Percentiles rank a stretch among this genome's conserved stretches.
Evolutionary conservation across 2,888 invertebrate genomes (phyloP).

Genomic region (Tenthredo scrophulariae): DNA sequence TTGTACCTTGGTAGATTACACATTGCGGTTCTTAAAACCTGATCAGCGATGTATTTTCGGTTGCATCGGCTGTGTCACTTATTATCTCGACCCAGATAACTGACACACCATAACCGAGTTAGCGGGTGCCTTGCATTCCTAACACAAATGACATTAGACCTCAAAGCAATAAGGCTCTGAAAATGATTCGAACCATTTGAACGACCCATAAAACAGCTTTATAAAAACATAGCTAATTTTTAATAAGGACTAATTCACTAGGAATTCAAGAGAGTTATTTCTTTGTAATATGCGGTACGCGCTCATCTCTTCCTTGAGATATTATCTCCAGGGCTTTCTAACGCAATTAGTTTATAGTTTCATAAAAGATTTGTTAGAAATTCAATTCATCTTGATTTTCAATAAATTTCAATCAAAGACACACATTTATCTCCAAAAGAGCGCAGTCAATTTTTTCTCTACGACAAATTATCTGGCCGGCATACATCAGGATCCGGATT

Average conservation of each 20-base stretch:
- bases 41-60: constrained; percentile 30
- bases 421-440: not conserved
- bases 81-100: constrained; percentile 52
- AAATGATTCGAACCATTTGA: constrained; percentile 18
- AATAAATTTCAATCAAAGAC: not conserved
- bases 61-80: constrained; percentile 16
- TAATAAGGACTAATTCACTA: constrained; percentile 23
- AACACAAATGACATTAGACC: constrained; percentile 33
- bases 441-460: not conserved
- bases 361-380: not conserved
- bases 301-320: not conserved
- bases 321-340: constrained; percentile 12
- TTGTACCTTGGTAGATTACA: not conserved
- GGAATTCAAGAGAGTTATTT: constrained; percentile 15
- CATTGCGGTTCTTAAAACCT: not conserved
- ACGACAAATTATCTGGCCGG: constrained; percentile 2
- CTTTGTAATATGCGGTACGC: not conserved
- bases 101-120: constrained; percentile 51
- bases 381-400: not conserved
- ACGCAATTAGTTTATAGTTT: not conserved
- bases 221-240: not conserved
- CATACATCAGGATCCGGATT: constrained; percentile 38
- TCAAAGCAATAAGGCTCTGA: not conserved
- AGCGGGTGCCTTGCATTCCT: constrained; percentile 54
- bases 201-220: not conserved